Evolutionary conservation across 2,888 invertebrate genomes (phyloP), one percentile per base, ranked within the genome.

Genomic region (Ischnura elegans): DNA sequence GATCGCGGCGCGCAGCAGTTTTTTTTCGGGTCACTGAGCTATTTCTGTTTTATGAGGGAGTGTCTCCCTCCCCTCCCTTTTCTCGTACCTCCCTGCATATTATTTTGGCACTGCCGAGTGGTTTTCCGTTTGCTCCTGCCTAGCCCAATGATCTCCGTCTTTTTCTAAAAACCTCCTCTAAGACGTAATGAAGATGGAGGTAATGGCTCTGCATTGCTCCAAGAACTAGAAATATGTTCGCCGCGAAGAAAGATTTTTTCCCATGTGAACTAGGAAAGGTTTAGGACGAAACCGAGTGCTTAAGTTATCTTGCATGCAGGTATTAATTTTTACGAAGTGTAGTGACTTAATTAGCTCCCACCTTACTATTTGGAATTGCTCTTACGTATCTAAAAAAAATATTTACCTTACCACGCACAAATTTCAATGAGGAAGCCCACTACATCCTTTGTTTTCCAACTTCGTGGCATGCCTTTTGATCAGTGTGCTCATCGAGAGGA

Each of bases 1-100:
- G 19, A 19, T 10, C 45, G 42, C 21, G n/a, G 21, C 10, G n/a
- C 25, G 10, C 45, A 25, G 86, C 5, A 10, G 45, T n/a, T 45
- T 86, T 86, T 36, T 86, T 86, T 86, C 86, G 86, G 45, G 86
- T 46, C n/a, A 13, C 51, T 45, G 43, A n/a, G n/a, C 43, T 46
- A 13, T n/a, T 86, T 86, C 21, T 85, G 25, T 13, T 86, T 43
- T n/a, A 43, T 43, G 16, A 21, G n/a, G 8, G 25, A 86, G 45
- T 25, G 43, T 86, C 46, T 43, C 13, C 51, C 51, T 51, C 16
- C 51, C 8, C 19, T 13, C 51, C 51, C 19, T 8, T 1, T 25
- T 45, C 25, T 86, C 86, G 85, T 19, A 5, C 42, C n/a, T n/a
- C n/a, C n/a, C 45, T 13, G 10, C 6, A 4, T 45, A 46, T 21